Base-by-base conservation (phyloP, 2,888 invertebrate species). In the Camponotus fellah region DNA sequence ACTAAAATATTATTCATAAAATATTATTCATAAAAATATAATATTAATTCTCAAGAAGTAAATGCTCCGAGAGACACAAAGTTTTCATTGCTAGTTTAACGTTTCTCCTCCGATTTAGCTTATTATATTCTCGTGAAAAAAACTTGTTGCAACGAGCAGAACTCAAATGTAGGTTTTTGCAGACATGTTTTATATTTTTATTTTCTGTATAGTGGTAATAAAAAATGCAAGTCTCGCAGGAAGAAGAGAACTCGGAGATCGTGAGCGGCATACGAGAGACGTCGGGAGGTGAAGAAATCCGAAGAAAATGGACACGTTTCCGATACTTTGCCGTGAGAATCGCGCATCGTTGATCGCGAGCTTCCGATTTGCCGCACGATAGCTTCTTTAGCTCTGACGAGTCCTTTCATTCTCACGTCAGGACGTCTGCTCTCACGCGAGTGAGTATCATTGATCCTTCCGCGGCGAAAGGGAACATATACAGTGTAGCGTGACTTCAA, bases 261-360 rank as follows among this genome's bases (percentile, higher is more conserved):
- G 72, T 58, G 79, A 58, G 21, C 46, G 37, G 77, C 79, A 43
- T 71, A 40, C 71, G 32, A 77, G 71, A 77, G 40, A 56, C 40
- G 40, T 40, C 17, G 17, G 58, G 60, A 17, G 34, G 14, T 17
- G 34, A 79, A 40, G 46, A 72, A 72, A 72, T 72, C 72, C 79
- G 37, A 72, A 79, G 79, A 79, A 79, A 72, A 79, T 72, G 79
- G 79, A 79, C 79, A 72, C 79, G 79, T 79, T 79, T 79, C 60
- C 79, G 72, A 79, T 72, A 79, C 60, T 58, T 71, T 34, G 72
- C 34, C 74, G 79, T 60, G 72, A 79, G 60, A 66, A 49, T 88
- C 77, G 74, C 84, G 82, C 82, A 69, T 87, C 83, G 87, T 85
- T 87, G 87, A 87, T 80, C 85, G 79, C 85, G 83, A 84, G 80